phyloP scores from a whole-genome alignment of 2,888 invertebrate genomes.

The Andrena haemorrhoa region DNA sequence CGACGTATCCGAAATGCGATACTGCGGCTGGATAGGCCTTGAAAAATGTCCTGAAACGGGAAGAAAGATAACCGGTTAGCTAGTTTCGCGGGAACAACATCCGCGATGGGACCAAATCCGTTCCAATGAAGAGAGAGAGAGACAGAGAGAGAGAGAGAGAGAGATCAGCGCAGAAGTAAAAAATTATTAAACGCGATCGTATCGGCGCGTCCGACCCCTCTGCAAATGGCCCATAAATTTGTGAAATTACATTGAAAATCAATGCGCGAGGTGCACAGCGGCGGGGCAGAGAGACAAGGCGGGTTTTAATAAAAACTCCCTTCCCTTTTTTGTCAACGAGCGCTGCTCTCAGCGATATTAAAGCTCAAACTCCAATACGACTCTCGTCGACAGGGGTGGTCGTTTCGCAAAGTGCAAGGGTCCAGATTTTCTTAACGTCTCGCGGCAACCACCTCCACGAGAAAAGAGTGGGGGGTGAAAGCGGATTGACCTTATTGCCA shows the following conservation, averaged over 20 bases:
- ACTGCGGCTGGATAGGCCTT: slow-evolving; percentile 66
- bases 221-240: slow-evolving; percentile 61
- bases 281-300: slow-evolving; percentile 1
- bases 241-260: slow-evolving; percentile 61
- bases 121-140: slow-evolving; percentile 9
- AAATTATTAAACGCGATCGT: slow-evolving; percentile 58
- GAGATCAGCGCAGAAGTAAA: slow-evolving; percentile 19
- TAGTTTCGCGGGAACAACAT: slow-evolving; percentile 42
- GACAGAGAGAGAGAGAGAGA: neutral
- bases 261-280: slow-evolving; percentile 24
- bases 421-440: neutral
- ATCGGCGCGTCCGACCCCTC: slow-evolving; percentile 37
- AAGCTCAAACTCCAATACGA: slow-evolving; percentile 49
- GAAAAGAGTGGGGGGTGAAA: neutral
- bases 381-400: slow-evolving; percentile 26
- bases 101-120: slow-evolving; percentile 37
- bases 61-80: slow-evolving; percentile 48
- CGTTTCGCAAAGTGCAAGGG: slow-evolving; percentile 23
- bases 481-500: slow-evolving; percentile 26
- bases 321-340: slow-evolving; percentile 51
- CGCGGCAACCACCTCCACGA: neutral
- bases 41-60: slow-evolving; percentile 66
- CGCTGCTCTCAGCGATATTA: slow-evolving; percentile 60
- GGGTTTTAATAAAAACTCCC: slow-evolving; percentile 60
- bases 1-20: slow-evolving; percentile 69